These are phyloP conservation scores for Pteria penguin DNA, from an alignment of 2,888 invertebrate species.

Conservation along the genomic window DNA sequence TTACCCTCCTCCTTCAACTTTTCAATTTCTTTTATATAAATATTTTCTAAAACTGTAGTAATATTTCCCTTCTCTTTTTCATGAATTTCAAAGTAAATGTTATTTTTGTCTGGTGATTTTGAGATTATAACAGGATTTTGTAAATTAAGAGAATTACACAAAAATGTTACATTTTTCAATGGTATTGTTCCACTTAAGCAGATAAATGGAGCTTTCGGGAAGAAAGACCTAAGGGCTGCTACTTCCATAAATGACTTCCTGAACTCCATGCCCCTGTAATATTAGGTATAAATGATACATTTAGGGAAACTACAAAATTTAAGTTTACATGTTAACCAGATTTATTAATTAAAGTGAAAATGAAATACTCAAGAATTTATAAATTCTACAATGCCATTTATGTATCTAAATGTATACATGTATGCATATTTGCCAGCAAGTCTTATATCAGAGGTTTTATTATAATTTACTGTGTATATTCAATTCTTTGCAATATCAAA, in stretches of 20 bases:
- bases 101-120: neutral
- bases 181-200: slow-evolving; percentile 3
- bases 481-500: no score
- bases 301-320: no score
- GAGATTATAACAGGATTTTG: neutral
- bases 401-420: no score
- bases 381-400: no score
- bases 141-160: neutral
- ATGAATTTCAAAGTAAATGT: neutral
- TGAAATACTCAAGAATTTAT: no score
- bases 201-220: neutral
- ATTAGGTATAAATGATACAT: no score
- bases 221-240: neutral
- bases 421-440: no score
- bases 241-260: neutral
- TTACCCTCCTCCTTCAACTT: neutral
- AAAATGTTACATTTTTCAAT: neutral
- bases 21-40: neutral
- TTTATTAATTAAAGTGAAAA: no score
- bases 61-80: neutral
- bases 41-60: neutral
- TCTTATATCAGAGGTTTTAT: no score
- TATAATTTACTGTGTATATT: no score
- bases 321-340: no score
- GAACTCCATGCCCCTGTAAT: neutral